Base-by-base conservation (phyloP, 92 coral and sea anemone species). In the Porites rus region DNA sequence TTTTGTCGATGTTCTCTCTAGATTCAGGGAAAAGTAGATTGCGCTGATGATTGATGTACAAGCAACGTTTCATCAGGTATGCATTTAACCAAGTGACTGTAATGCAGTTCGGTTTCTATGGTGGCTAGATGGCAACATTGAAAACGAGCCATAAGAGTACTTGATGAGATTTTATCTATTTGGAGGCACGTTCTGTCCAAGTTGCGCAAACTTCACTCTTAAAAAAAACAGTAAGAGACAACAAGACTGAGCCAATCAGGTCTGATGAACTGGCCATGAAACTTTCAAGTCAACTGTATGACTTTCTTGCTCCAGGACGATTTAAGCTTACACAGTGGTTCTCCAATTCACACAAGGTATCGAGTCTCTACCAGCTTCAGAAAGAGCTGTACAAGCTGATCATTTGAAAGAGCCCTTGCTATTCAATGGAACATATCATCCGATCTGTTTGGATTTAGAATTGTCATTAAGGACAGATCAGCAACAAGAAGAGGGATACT, bases 251-350 rank as follows among this genome's bases (percentile, higher is more conserved):
- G 65, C 8, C 65, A 10, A n/a, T 61, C 14, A 61, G 4, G 4
- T 12, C 65, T 0, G 8, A 13, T n/a, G 65, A 61, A 13, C 20
- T 61, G 51, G 85, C 85, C 9, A 65, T 69, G 16, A 19, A 52
- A 13, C 74, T 78, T 12, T 78, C 77, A 6, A 66, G 51, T 31
- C 77, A 78, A 18, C 51, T 86, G 51, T 69, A 79, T 1, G 61
- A 63, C 1, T 58, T 78, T 12, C 71, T 86, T 8, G 85, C 90
- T 1, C 31, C 17, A 52, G 83, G 83, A 1, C 75, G 88, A 54
- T 72, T 84, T 17, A 3, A 20, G 60, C 58, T 74, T 20, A 84
- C 74, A 22, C 67, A 73, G 10, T 31, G 64, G 19, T 43, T 76
- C 10, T 51, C 75, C 16, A 76, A 22, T n/a, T 61, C 38, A 1